Evolutionary conservation across 2,797 vertebrate species (phyloP), one percentile per base, ranked within the genome.

Genomic region (Falco biarmicus): DNA sequence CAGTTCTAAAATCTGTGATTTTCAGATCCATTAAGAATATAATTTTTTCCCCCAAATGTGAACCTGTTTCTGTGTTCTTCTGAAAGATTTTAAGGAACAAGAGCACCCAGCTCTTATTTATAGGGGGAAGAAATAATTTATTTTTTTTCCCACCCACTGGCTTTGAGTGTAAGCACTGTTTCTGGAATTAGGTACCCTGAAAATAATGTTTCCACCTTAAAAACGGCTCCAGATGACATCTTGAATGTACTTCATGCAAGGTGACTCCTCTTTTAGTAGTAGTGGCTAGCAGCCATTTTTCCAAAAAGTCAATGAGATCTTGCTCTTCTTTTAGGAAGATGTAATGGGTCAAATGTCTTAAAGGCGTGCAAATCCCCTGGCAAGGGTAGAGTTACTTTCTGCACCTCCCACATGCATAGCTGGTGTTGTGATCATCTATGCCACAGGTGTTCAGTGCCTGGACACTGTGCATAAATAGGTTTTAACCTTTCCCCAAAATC

Each of bases 401-500:
- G 84, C 37, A 88, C 94, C 68, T 89, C 90, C 87, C 74, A 92
- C 85, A 9, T 81, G 61, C 13, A 4, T 94, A 63, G 88, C 54
- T 91, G 78, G 11, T 82, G 69, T 68, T 83, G 84, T 80, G 92
- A 34, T 96, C 53, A 64, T 89, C 76, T 61, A 0, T 69, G 80
- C 76, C 84, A 65, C 88, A 79, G 81, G 90, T 91, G 89, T 89
- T 91, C 56, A 68, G 17, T 93, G 82, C 87, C 80, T 94, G 66
- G 24, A 56, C 83, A 20, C 21, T n/a, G 64, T 69, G 83, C 91
- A 95, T 87, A 96, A 95, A 95, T 94, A 95, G 77, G 59, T 93
- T 95, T 91, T 95, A 96, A 94, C 92, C 88, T 74, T 93, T 89
- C 73, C 76, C 77, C 73, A 93, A 80, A 92, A 94, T 90, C 76